These are phyloP conservation scores for Papilio machaon DNA, from an alignment of 1,140 invertebrate genomes.

Conservation along the genomic window DNA sequence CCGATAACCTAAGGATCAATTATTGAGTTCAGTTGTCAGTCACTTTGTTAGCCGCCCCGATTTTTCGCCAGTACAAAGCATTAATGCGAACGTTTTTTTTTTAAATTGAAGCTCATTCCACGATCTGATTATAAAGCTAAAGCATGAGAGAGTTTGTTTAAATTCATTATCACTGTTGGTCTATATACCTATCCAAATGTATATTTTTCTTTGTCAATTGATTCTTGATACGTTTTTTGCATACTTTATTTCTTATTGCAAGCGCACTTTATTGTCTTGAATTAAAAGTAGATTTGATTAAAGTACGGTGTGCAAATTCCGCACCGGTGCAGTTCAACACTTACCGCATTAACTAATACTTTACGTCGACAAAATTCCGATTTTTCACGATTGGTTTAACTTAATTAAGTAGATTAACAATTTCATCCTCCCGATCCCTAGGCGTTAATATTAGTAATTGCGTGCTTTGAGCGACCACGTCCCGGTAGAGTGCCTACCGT, in stretches of 20 bases:
- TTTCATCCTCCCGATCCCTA: slow-evolving; percentile 14
- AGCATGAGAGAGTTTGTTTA: too few relatives aligned
- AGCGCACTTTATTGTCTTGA: not conserved
- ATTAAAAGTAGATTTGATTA: slow-evolving; percentile 16
- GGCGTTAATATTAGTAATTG: slow-evolving; percentile 45
- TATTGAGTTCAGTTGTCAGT: too few relatives aligned
- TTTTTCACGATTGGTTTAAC: slow-evolving; percentile 40
- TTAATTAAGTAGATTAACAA: slow-evolving; percentile 42
- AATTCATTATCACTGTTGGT: too few relatives aligned
- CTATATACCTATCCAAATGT: too few relatives aligned
- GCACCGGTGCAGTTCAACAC: slow-evolving; percentile 10
- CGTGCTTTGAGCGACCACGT: slow-evolving; percentile 25
- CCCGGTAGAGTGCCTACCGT: slow-evolving; percentile 13
- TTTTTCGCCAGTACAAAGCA: too few relatives aligned
- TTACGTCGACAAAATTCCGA: slow-evolving; percentile 26
- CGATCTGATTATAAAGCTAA: too few relatives aligned
- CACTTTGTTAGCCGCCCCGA: too few relatives aligned
- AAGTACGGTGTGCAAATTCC: not conserved
- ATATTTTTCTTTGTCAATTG: too few relatives aligned
- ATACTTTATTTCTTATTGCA: not conserved
- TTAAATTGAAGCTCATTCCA: too few relatives aligned
- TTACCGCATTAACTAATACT: slow-evolving; percentile 34
- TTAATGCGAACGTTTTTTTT: too few relatives aligned
- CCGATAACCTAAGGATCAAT: too few relatives aligned
- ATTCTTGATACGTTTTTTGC: too few relatives aligned